Conservation (phyloP, 2,888 invertebrate genomes). For the Apodemia hepburni region DNA sequence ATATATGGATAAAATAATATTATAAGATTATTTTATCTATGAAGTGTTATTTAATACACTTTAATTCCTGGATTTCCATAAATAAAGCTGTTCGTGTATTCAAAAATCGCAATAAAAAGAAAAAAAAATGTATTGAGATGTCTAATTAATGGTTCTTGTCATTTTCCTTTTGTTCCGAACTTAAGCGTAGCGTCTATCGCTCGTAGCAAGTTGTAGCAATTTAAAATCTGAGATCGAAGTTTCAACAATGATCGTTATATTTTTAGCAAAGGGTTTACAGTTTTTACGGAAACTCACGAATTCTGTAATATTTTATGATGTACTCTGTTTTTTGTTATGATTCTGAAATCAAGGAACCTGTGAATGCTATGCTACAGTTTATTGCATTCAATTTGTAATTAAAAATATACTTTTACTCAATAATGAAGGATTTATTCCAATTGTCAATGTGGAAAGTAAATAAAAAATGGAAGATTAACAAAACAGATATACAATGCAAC, state of each 20-base stretch:
- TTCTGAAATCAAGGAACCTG: background rate
- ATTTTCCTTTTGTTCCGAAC: conserved; percentile 14
- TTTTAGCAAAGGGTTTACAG: background rate
- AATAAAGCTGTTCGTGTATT: background rate
- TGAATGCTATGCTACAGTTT: background rate
- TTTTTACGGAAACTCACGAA: background rate
- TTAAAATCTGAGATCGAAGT: conserved; percentile 6
- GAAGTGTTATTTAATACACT: too few relatives aligned
- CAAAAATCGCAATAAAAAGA: background rate
- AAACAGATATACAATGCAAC: too few relatives aligned
- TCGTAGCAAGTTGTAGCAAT: conserved; percentile 6
- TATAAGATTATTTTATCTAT: too few relatives aligned
- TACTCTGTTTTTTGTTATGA: background rate
- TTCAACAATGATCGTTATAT: conserved; percentile 9
- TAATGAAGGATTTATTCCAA: background rate
- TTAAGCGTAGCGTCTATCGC: conserved; percentile 3
- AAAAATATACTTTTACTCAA: background rate
- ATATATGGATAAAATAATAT: too few relatives aligned
- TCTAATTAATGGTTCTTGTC: conserved; percentile 17
- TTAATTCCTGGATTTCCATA: too few relatives aligned
- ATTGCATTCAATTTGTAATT: background rate
- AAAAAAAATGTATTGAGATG: background rate
- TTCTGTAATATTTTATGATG: background rate
- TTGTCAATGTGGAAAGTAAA: too few relatives aligned
- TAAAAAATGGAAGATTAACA: too few relatives aligned